Base-by-base conservation (phyloP, 2,797 vertebrate genomes). In the Thaleichthys pacificus region DNA sequence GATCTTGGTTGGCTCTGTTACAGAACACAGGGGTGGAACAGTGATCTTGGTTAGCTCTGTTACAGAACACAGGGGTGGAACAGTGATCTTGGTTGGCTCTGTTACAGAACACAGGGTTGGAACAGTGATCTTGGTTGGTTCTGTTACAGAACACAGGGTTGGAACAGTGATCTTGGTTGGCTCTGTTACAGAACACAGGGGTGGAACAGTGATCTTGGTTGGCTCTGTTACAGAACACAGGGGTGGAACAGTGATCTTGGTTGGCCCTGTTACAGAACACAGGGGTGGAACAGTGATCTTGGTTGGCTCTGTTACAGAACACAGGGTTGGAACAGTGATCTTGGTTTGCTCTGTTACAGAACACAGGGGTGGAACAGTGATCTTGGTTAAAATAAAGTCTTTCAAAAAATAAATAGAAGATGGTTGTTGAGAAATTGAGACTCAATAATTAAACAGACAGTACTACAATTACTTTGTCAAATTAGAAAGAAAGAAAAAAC, bases 11-110 rank as follows among this genome's bases (percentile, higher is more conserved):
- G 91, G 93, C 69, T 97, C 95, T 97, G 82, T 68, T 70, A 79
- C 74, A 75, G 75, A 32, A 71, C 9, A 28, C 12, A 8, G 56
- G 11, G 95, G 95, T 1, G 95, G 91, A 24, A 93, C 75, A 0
- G 84, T 88, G 74, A 97, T 95, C 61, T 87, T 84, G 17, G 96
- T 97, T 30, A 91, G 93, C 69, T 97, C 95, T 97, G 82, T 68
- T 70, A 79, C 74, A 75, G 75, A 32, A 71, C 9, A 28, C 12
- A 8, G 56, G 11, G 95, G 95, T 1, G 95, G 91, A 24, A 93
- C 75, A 0, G 84, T 88, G 74, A 97, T 95, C 61, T 87, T 84
- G 17, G 96, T 97, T 30, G 91, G 93, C 69, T 97, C 95, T 97
- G 82, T 68, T 70, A 79, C 74, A 75, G 75, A 32, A 71, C 9